These are phyloP conservation scores for Sebastes schlegelii DNA, from an alignment of 2,113 vertebrate species.

Conservation along the genomic window DNA sequence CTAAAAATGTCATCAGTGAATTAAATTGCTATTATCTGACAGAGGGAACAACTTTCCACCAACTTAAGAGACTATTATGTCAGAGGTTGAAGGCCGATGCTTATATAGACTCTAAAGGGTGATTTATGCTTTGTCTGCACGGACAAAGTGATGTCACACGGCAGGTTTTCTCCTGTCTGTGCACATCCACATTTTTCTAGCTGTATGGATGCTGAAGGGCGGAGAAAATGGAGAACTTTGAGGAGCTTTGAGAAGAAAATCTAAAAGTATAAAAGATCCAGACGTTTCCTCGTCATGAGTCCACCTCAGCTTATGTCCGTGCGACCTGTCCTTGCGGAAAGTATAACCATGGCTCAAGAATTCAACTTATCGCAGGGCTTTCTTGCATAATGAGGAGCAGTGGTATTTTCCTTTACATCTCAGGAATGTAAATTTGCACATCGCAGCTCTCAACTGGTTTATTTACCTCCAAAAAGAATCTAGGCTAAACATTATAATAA, in stretches of 20 bases:
- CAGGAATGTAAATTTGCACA: slow-evolving; percentile 23
- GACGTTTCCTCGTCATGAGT: too few relatives aligned
- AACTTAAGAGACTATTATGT: slow-evolving; percentile 7
- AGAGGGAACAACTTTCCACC: slow-evolving; percentile 15
- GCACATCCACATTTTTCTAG: too few relatives aligned
- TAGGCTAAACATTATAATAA: not conserved
- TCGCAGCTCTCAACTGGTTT: not conserved
- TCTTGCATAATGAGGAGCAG: not conserved
- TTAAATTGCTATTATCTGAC: slow-evolving; percentile 38
- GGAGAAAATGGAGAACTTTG: too few relatives aligned
- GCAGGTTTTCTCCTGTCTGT: too few relatives aligned
- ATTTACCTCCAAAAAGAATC: slow-evolving; percentile 3
- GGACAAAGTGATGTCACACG: too few relatives aligned
- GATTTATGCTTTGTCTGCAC: too few relatives aligned
- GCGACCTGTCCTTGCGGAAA: too few relatives aligned
- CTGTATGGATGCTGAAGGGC: too few relatives aligned
- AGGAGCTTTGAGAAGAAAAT: too few relatives aligned
- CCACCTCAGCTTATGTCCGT: too few relatives aligned
- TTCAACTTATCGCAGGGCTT: not conserved
- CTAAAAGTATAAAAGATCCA: too few relatives aligned
- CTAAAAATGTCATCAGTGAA: slow-evolving; percentile 41
- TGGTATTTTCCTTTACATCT: not conserved
- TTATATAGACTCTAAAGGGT: slow-evolving; percentile 9
- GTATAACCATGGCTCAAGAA: not conserved
- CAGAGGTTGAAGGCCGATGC: not conserved